Conservation (phyloP, 2,797 vertebrate genomes). For the Tolypeutes matacus region DNA sequence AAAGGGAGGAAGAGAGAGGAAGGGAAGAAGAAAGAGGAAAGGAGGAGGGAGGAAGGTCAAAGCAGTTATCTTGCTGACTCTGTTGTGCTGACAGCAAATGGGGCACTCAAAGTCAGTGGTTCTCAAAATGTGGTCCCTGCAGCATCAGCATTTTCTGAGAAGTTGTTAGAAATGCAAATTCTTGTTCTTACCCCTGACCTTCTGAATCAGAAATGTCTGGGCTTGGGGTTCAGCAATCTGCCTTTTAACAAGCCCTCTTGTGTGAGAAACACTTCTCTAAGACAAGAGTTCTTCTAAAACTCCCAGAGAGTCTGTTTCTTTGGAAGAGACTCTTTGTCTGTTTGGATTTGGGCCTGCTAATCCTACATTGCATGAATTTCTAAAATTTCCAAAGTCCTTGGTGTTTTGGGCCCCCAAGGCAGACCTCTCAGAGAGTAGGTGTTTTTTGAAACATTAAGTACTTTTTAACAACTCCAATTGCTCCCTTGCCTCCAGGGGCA, state of each 20-base stretch:
- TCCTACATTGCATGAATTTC: neutral
- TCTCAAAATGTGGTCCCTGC: neutral
- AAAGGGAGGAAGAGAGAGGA: neutral
- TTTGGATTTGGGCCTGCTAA: neutral
- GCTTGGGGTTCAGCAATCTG: neutral
- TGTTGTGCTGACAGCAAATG: neutral
- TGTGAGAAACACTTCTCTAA: neutral
- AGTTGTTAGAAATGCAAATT: neutral
- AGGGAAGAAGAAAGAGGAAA: neutral
- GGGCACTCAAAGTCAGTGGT: neutral
- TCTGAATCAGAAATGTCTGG: neutral
- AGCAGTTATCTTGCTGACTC: neutral
- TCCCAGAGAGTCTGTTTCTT: neutral
- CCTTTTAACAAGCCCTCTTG: neutral
- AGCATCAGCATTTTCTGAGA: neutral
- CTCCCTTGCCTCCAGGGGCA: neutral
- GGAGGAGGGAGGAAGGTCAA: neutral
- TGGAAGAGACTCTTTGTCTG: neutral
- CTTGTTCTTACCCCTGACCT: neutral
- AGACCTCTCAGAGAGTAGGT: neutral
- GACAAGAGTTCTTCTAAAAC: neutral
- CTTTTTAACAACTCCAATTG: conserved; percentile 77
- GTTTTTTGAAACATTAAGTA: conserved; percentile 61
- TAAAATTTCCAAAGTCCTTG: neutral
- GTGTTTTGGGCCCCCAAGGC: neutral